A percentile compares a stretch with the other conserved stretches of the same genome.
Evolutionary conservation across 2,888 invertebrate species (phyloP).

Genomic region (Sesia bembeciformis): DNA sequence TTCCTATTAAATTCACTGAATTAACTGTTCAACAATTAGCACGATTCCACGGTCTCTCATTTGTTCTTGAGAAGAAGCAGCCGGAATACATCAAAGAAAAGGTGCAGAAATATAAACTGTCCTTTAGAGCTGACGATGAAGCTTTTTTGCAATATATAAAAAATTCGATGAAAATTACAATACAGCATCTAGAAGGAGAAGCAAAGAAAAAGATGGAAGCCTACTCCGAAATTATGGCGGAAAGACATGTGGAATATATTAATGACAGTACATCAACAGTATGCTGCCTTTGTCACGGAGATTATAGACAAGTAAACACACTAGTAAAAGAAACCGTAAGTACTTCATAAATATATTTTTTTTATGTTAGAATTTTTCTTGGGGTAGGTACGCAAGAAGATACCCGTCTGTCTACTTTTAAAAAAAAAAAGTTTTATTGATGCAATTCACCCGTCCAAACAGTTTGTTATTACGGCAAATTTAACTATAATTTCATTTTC

Average conservation of each 20-base stretch:
- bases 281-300: slow-evolving; percentile 41
- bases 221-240: slow-evolving; percentile 11
- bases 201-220: slow-evolving; percentile 13
- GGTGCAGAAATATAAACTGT: not conserved
- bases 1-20: slow-evolving; percentile 20
- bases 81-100: slow-evolving; percentile 6
- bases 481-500: slow-evolving; percentile 6
- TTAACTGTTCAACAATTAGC: slow-evolving; percentile 20
- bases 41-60: slow-evolving; percentile 23
- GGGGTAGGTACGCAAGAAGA: too few relatives aligned
- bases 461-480: too few relatives aligned
- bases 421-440: too few relatives aligned
- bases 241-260: slow-evolving; percentile 18
- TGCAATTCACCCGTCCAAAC: too few relatives aligned
- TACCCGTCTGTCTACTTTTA: too few relatives aligned
- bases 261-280: slow-evolving; percentile 11
- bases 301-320: slow-evolving; percentile 44
- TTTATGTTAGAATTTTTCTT: too few relatives aligned
- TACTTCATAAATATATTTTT: slow-evolving; percentile 1
- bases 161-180: slow-evolving; percentile 14
- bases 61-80: slow-evolving; percentile 15
- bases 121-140: slow-evolving; percentile 8
- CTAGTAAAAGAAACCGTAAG: slow-evolving; percentile 36
- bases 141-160: slow-evolving; percentile 17
- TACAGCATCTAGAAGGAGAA: slow-evolving; percentile 17